A percentile compares a stretch with the other conserved stretches of the same genome.
phyloP scores from a whole-genome alignment of 2,888 invertebrate species.

The Muschampia plurimacula region DNA sequence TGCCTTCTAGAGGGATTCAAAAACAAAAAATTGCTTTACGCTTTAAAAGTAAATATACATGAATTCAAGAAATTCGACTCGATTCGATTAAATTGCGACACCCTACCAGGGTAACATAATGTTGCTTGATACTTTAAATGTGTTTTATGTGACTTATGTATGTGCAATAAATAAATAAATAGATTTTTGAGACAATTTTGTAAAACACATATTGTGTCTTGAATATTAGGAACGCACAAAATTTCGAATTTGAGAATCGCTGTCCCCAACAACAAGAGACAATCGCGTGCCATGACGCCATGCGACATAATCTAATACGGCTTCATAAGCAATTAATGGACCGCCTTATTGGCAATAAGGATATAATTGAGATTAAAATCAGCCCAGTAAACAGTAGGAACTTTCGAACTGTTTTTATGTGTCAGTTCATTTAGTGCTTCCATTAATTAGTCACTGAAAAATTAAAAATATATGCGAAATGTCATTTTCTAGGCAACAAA shows the following conservation, averaged over 20 bases:
- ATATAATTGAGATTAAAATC: constrained; percentile 29
- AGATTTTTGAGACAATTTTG: too few relatives aligned
- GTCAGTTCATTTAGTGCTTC: not conserved
- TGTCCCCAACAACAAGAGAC: constrained; percentile 42
- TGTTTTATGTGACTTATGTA: too few relatives aligned
- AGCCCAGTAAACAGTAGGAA: constrained; percentile 10
- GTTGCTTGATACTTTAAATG: too few relatives aligned
- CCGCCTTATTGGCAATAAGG: constrained; percentile 27
- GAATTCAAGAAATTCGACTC: too few relatives aligned
- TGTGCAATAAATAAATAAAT: too few relatives aligned
- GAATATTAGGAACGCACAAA: not conserved
- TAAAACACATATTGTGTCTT: too few relatives aligned
- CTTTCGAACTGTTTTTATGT: not conserved
- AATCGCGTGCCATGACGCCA: constrained; percentile 43
- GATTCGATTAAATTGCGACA: too few relatives aligned
- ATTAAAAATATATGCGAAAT: too few relatives aligned
- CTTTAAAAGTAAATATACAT: too few relatives aligned
- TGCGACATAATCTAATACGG: constrained; percentile 40
- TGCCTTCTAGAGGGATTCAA: not conserved
- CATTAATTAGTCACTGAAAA: too few relatives aligned
- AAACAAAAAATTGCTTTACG: not conserved
- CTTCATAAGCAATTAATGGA: constrained; percentile 38
- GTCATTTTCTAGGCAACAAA: too few relatives aligned
- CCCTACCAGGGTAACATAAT: too few relatives aligned
- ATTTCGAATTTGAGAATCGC: constrained; percentile 14